These are phyloP conservation scores for Chelon auratus DNA, from an alignment of 2,797 vertebrate species.

Conservation along the genomic window DNA sequence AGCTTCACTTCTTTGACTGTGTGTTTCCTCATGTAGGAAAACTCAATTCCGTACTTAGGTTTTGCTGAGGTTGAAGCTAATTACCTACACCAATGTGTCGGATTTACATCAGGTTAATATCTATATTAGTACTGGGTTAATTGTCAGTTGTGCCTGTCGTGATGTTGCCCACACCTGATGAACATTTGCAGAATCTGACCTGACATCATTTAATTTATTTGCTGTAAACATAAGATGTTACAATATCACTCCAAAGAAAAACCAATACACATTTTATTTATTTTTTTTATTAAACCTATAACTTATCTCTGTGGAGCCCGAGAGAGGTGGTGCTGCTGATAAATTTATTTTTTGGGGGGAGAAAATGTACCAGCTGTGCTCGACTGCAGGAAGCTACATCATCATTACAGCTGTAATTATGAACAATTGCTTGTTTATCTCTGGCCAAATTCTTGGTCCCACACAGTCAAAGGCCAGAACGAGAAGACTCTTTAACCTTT, in stretches of 20 bases:
- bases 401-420: neutral
- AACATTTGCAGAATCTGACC: neutral
- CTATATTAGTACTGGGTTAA: neutral
- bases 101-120: no score
- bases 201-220: no score
- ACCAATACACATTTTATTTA: neutral
- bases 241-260: neutral
- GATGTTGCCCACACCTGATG: neutral
- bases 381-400: neutral
- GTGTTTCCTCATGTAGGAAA: no score
- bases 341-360: no score
- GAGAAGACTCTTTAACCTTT: conserved; percentile 3
- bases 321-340: no score
- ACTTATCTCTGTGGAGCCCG: conserved; percentile 2
- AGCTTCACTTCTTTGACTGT: no score
- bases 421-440: neutral
- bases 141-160: conserved; percentile 13
- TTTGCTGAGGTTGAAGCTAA: no score
- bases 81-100: no score
- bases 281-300: no score
- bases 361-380: neutral
- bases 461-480: neutral
- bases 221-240: no score
- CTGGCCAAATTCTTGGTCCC: neutral
- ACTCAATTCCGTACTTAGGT: no score